Evolutionary conservation across 2,888 invertebrate genomes (phyloP).

Genomic region (Caenorhabditis virilis): DNA sequence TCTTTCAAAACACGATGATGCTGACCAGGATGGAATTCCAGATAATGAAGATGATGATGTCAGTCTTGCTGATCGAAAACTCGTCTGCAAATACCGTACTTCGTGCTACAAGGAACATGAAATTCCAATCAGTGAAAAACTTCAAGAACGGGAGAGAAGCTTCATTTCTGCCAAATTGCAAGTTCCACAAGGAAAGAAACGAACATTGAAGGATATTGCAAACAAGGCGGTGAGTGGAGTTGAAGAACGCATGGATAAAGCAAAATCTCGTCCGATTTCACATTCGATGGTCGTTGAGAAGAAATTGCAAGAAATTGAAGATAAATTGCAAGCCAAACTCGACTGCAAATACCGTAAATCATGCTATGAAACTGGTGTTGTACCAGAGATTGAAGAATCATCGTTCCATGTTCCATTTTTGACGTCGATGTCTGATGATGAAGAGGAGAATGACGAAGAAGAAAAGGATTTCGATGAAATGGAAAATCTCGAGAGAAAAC

Average conservation of each 20-base stretch:
- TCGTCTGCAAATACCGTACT: conserved; percentile 53
- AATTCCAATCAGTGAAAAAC: conserved; percentile 38
- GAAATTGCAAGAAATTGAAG: conserved; percentile 44
- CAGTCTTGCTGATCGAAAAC: conserved; percentile 33
- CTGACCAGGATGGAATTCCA: conserved; percentile 36
- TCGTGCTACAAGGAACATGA: conserved; percentile 47
- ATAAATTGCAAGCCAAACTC: conserved; percentile 50
- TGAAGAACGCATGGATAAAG: conserved; percentile 69
- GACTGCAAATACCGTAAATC: conserved; percentile 59
- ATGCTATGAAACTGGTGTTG: conserved; percentile 63
- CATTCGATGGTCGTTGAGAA: conserved; percentile 37
- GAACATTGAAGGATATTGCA: conserved; percentile 51
- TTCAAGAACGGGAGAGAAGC: conserved; percentile 38
- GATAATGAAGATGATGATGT: conserved; percentile 45
- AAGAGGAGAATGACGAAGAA: conserved; percentile 30
- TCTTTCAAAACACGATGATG: conserved; percentile 20
- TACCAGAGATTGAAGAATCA: conserved; percentile 45
- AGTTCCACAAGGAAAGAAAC: conserved; percentile 44
- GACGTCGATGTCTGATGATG: conserved; percentile 5
- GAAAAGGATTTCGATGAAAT: conserved; percentile 41
- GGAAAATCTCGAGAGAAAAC: conserved; percentile 48
- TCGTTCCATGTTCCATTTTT: conserved; percentile 3
- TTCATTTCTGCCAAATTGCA: conserved; percentile 28
- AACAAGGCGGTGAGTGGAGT: conserved; percentile 44
- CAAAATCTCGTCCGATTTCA: conserved; percentile 31